Conservation (phyloP, 2,888 invertebrate genomes). For the Oscheius sp. region DNA sequence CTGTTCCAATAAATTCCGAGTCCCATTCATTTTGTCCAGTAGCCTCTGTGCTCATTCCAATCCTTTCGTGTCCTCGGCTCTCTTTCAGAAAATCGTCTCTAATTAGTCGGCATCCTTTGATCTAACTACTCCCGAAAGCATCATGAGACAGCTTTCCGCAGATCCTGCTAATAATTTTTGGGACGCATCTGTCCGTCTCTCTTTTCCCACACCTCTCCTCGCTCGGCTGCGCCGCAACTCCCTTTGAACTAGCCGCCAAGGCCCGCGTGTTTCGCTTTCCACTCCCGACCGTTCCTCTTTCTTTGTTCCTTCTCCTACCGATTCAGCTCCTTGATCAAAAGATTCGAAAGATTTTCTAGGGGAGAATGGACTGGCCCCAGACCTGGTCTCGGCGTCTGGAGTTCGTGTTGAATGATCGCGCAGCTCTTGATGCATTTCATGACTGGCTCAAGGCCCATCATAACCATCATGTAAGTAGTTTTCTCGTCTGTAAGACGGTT, state of each 20-base stretch:
- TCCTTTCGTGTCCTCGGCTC: too few species aligned
- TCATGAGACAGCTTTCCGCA: not conserved
- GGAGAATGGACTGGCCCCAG: constrained; percentile 15
- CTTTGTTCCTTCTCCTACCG: not conserved
- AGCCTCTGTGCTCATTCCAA: too few species aligned
- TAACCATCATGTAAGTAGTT: constrained; percentile 3
- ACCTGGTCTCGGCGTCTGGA: constrained; percentile 61
- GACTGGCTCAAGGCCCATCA: constrained; percentile 49
- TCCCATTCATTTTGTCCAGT: too few species aligned
- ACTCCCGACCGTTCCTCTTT: constrained; percentile 4
- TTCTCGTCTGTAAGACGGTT: not conserved
- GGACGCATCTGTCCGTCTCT: constrained; percentile 5
- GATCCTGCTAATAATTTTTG: constrained; percentile 2
- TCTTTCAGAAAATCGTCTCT: too few species aligned
- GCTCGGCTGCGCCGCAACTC: not conserved
- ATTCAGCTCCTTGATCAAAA: not conserved
- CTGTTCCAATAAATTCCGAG: too few species aligned
- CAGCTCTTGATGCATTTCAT: constrained; percentile 55
- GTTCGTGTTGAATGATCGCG: constrained; percentile 57
- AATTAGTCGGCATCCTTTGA: constrained; percentile 5
- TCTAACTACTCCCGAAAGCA: not conserved
- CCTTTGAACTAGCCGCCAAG: constrained; percentile 28
- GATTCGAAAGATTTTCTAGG: too few species aligned
- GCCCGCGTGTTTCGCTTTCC: not conserved
- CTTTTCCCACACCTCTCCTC: constrained; percentile 13